Conservation (phyloP, 1,140 invertebrate species). For the Nilaparvata lugens region DNA sequence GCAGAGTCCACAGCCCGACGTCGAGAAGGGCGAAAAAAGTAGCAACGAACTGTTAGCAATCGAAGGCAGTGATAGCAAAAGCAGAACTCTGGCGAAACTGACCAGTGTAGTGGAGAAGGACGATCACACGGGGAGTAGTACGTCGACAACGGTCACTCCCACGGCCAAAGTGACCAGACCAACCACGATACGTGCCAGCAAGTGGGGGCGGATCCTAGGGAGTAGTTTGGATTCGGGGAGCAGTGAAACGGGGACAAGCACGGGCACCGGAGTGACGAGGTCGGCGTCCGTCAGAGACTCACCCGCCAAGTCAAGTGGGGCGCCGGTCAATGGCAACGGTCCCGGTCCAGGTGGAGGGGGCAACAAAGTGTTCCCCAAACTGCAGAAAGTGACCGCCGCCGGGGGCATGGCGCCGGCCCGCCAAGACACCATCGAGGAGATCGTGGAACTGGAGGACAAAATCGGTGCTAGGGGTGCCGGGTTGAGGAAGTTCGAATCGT, state of each 20-base stretch:
- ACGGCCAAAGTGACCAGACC: constrained; percentile 35
- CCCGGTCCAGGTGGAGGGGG: constrained; percentile 41
- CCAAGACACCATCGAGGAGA: constrained; percentile 79
- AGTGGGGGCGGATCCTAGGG: constrained; percentile 72
- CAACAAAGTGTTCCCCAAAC: constrained; percentile 64
- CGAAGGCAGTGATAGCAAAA: constrained; percentile 20
- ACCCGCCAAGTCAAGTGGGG: constrained; percentile 31
- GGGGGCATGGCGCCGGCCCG: constrained; percentile 35
- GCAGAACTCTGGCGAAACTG: constrained; percentile 15
- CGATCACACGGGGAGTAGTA: constrained; percentile 29
- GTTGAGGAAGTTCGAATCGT: constrained; percentile 25
- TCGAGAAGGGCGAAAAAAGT: constrained; percentile 31
- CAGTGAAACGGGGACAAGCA: constrained; percentile 26
- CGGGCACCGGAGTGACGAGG: constrained; percentile 37
- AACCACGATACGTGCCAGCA: constrained; percentile 41
- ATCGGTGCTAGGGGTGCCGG: constrained; percentile 5
- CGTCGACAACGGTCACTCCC: constrained; percentile 26
- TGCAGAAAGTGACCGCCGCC: constrained; percentile 40
- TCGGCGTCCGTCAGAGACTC: constrained; percentile 41
- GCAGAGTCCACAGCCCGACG: constrained; percentile 33
- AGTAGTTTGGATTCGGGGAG: constrained; percentile 57
- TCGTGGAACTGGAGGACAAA: constrained; percentile 45
- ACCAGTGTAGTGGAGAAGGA: constrained; percentile 18
- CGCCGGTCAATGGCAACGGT: constrained; percentile 29
- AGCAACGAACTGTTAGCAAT: constrained; percentile 7